Evolutionary conservation across 64 coral and sea anemone species (phyloP).

Genomic region (Montipora capricornis): DNA sequence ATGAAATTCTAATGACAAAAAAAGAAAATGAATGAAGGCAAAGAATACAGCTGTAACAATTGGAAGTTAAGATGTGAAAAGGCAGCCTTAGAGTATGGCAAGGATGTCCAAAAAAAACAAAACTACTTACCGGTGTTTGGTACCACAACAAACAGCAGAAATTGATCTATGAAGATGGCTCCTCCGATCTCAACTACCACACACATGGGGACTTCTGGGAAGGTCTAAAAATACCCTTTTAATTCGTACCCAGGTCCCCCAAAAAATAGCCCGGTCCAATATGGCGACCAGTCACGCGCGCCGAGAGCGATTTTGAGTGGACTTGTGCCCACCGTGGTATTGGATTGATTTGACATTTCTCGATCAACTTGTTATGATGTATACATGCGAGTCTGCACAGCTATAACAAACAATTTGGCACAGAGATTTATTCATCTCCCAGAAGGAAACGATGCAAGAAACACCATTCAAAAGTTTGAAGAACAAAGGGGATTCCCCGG

Average conservation of each 20-base stretch:
- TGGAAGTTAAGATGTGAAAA: too few relatives aligned
- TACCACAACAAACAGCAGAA: neutral
- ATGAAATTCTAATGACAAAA: too few relatives aligned
- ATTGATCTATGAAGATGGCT: neutral
- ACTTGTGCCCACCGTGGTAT: neutral
- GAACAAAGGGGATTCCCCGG: constrained; percentile 43
- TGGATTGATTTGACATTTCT: constrained; percentile 38
- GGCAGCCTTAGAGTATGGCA: too few relatives aligned
- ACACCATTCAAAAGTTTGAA: constrained; percentile 57
- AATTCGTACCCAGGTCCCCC: neutral
- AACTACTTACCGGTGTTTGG: too few relatives aligned
- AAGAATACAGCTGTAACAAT: too few relatives aligned
- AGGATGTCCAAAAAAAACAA: too few relatives aligned
- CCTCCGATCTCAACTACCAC: neutral
- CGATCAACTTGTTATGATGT: constrained; percentile 39
- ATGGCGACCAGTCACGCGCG: too few relatives aligned
- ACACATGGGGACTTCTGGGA: neutral
- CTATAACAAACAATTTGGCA: constrained; percentile 11
- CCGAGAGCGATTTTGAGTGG: too few relatives aligned
- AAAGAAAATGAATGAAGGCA: too few relatives aligned
- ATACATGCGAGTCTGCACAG: constrained; percentile 13
- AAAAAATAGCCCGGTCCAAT: too few relatives aligned
- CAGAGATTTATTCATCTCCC: constrained; percentile 32
- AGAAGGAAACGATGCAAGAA: constrained; percentile 10
- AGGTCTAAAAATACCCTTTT: neutral